These are phyloP conservation scores for Mola mola DNA, from an alignment of 2,113 vertebrate genomes.

Conservation along the genomic window DNA sequence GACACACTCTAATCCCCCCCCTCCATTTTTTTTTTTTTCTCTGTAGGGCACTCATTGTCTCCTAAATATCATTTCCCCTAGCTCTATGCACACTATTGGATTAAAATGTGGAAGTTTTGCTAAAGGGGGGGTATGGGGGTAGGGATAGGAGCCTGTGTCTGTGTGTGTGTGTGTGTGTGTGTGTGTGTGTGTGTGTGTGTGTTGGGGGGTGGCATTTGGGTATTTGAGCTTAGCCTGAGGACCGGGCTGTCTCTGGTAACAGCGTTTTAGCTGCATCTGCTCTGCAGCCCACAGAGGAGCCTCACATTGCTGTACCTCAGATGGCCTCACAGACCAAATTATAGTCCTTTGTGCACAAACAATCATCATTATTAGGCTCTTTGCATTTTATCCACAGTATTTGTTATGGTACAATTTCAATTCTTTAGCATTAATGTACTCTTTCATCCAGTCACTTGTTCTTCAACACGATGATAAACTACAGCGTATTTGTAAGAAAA, in stretches of 20 bases:
- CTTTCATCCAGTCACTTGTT: background rate
- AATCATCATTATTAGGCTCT: constrained; percentile 46
- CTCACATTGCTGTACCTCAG: constrained; percentile 34
- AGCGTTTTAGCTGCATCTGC: constrained; percentile 66
- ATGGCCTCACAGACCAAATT: constrained; percentile 62
- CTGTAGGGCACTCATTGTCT: constrained; percentile 78
- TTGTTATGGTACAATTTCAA: constrained; percentile 10
- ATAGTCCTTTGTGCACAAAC: constrained; percentile 41
- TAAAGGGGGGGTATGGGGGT: constrained; percentile 58
- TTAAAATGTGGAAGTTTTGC: constrained; percentile 76
- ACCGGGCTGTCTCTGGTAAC: constrained; percentile 56
- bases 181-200: no score
- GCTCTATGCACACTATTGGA: constrained; percentile 75
- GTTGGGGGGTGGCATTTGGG: constrained; percentile 68
- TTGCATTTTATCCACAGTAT: constrained; percentile 39
- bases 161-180: no score
- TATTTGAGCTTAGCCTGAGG: constrained; percentile 68
- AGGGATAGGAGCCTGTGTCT: constrained; percentile 35
- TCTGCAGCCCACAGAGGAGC: constrained; percentile 59
- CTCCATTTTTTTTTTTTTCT: constrained; percentile 71
- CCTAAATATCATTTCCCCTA: constrained; percentile 78
- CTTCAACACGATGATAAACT: background rate
- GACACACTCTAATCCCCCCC: constrained; percentile 73
- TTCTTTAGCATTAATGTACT: constrained; percentile 5
- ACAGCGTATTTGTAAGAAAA: background rate